Evolutionary conservation across 1,140 invertebrate genomes (phyloP).

Genomic region (Octopus sinensis): DNA sequence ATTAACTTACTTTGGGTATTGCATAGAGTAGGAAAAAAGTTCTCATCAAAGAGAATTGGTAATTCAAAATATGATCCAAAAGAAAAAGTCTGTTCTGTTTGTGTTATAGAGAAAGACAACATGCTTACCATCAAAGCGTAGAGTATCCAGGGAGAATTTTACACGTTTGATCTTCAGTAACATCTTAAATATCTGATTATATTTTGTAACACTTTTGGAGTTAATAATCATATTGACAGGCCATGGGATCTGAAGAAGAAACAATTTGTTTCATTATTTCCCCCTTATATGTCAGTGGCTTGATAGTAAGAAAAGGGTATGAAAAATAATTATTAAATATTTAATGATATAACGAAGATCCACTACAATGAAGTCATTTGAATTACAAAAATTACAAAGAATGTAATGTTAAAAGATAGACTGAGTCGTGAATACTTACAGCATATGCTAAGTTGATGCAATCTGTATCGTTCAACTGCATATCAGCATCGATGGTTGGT

Average conservation of each 20-base stretch:
- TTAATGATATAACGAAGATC: too few species aligned
- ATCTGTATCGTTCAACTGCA: constrained; percentile 41
- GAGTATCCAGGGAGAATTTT: constrained; percentile 64
- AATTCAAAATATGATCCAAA: background rate
- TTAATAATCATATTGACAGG: constrained; percentile 63
- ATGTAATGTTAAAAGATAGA: too few species aligned
- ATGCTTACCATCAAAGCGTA: constrained; percentile 58
- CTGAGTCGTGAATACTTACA: constrained; percentile 23
- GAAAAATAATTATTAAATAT: too few species aligned
- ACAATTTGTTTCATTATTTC: too few species aligned
- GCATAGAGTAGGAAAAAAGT: background rate
- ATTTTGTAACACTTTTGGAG: constrained; percentile 60
- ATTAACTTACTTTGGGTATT: background rate
- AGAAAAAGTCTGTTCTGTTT: too few species aligned
- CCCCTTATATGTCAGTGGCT: too few species aligned
- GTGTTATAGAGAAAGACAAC: background rate
- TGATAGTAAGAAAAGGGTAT: too few species aligned
- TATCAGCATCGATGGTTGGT: too few species aligned
- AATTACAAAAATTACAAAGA: too few species aligned
- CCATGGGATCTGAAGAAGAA: constrained; percentile 58
- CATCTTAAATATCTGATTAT: constrained; percentile 66
- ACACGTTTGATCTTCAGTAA: constrained; percentile 67
- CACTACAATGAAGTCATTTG: too few species aligned
- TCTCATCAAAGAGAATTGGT: background rate
- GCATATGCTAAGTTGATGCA: constrained; percentile 45